A percentile compares a stretch with the other conserved stretches of the same genome.
phyloP scores from a whole-genome alignment of 2,113 vertebrate species.

The Toxotes chatareus region DNA sequence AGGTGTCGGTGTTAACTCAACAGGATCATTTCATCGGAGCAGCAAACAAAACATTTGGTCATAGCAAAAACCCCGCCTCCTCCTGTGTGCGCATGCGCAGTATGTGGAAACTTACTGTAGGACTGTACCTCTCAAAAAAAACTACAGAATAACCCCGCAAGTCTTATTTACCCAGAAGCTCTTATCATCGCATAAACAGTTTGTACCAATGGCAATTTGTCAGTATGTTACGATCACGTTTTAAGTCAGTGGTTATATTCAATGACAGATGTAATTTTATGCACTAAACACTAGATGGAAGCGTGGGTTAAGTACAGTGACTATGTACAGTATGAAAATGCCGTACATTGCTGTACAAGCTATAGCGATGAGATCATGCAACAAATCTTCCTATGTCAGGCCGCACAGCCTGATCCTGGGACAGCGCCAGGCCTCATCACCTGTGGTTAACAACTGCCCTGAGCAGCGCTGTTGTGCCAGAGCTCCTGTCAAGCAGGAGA shows the following conservation, averaged over 20 bases:
- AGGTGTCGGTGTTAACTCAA: neutral
- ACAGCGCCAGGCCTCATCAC: neutral
- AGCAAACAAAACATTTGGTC: constrained; percentile 41
- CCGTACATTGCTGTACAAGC: neutral
- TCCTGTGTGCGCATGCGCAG: constrained; percentile 50
- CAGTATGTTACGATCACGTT: neutral
- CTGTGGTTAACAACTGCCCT: neutral
- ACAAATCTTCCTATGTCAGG: neutral
- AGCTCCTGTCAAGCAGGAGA: neutral
- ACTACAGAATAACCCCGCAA: neutral
- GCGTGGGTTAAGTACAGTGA: constrained; percentile 15
- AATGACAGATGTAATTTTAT: constrained; percentile 24
- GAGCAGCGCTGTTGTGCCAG: neutral
- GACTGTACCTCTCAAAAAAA: neutral
- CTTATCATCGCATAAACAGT: neutral
- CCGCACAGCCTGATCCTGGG: neutral
- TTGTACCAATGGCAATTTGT: neutral
- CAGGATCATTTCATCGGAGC: constrained; percentile 15
- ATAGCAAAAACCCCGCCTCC: constrained; percentile 20
- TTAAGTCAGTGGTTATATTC: neutral
- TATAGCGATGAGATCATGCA: neutral
- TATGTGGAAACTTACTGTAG: neutral
- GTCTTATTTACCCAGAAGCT: neutral
- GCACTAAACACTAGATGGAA: constrained; percentile 59
- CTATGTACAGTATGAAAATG: neutral